Percentiles rank a stretch among this genome's conserved stretches.
These are phyloP conservation scores for Schizothorax lantsangensis DNA, from an alignment of 2,797 vertebrate genomes.

Conservation along the genomic window DNA sequence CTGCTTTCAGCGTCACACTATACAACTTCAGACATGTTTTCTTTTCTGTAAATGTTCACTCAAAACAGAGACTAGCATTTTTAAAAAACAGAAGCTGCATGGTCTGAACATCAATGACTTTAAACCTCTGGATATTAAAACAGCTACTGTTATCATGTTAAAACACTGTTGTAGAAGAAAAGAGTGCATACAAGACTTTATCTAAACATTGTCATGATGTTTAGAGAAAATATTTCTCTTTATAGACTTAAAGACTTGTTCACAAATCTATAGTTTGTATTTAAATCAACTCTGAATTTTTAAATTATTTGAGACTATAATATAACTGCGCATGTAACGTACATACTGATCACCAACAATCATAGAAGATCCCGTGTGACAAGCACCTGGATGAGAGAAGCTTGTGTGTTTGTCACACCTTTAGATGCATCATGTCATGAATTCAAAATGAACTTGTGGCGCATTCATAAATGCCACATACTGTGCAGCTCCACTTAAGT, in stretches of 20 bases:
- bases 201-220: not conserved
- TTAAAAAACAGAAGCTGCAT: not conserved
- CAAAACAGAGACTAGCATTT: not conserved
- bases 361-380: not conserved
- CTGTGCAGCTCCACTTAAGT: not conserved
- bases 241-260: not conserved
- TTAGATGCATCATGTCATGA: not conserved
- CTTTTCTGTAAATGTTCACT: not conserved
- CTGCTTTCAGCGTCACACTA: conserved; percentile 3
- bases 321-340: not conserved
- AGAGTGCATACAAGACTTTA: too few relatives aligned
- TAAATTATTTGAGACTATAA: too few relatives aligned
- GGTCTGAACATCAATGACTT: not conserved
- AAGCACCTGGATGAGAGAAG: not conserved
- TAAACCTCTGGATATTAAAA: not conserved
- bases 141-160: not conserved
- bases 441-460: not conserved
- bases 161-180: not conserved
- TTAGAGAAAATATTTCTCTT: not conserved
- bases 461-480: not conserved
- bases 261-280: too few relatives aligned
- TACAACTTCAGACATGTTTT: conserved; percentile 6
- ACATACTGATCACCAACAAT: not conserved
- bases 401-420: conserved; percentile 8
- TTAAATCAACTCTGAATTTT: not conserved